Evolutionary conservation across 2,888 invertebrate genomes (phyloP), one percentile per base, ranked within the genome.

Genomic region (Dorcus hopei): DNA sequence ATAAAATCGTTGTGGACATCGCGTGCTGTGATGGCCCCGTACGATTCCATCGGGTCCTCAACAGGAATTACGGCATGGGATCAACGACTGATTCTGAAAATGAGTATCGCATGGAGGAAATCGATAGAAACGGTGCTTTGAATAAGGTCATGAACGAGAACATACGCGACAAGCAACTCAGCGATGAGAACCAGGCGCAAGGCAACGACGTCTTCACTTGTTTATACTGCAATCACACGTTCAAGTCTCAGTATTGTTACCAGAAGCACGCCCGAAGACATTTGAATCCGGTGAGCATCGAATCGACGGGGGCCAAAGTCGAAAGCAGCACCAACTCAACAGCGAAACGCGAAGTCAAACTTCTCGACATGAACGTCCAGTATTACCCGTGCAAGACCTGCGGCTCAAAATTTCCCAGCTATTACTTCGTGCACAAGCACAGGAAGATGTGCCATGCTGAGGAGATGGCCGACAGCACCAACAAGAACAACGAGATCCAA

Each of bases 361-460:
- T 87, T 3, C 74, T 88, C 51, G 89, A 90, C 69, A 85, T 92
- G 76, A 88, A 93, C 71, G 86, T 94, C 0, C 94, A 94, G 76
- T 95, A 94, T 80, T 95, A 94, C 79, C 94, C 95, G 0, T 95
- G 95, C 79, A 95, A 94, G 79, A 93, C 91, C 0, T 95, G 95
- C 77, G 94, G 95, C 16, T 91, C 87, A 69, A 94, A 94, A 77
- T 95, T 95, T 76, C 95, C 95, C 1, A 93, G 93, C 65, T 95
- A 95, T 75, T 95, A 95, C 79, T 95, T 95, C 80, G 94, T 94
- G 23, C 94, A 95, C 76, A 95, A 95, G 73, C 95, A 95, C 75
- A 82, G 93, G 53, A 93, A 93, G 79, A 79, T 89, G 70, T 93
- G 93, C 72, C 94, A 95, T 74, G 87, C 88, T 0, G 87, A 87